Base-by-base conservation (phyloP, 2,113 vertebrate species). In the Zootoca vivipara region DNA sequence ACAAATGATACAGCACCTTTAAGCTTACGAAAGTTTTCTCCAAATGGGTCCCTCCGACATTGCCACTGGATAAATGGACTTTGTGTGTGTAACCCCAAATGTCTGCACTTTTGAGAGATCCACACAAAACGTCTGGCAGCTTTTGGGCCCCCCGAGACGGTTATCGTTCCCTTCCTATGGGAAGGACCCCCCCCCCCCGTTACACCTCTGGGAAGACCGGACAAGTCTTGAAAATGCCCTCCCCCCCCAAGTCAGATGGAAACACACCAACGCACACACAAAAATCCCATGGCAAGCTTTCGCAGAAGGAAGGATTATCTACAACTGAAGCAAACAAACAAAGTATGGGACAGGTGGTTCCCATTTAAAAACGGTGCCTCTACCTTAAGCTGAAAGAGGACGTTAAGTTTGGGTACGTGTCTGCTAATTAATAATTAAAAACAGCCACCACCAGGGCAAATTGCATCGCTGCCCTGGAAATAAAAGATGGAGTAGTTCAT, bases 251-350 rank as follows among this genome's bases (percentile, higher is more conserved):
- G 22, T 30, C 42, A 74, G 58, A 85, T 62, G 89, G 42, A 46
- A 78, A 0, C 46, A 52, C 46, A 42, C 94, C 88, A 89, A 92
- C 46, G 9, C 46, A 46, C 46, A 87, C 58, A 92, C 79, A 80
- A 85, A 81, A 89, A 85, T 10, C 79, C 83, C 84, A 88, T 30
- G 18, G 90, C 85, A 70, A 62, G 3, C 86, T 82, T 0, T 78
- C 82, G 87, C 74, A 64, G 18, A 62, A 1, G 72, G 88, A 95
- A 92, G 88, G 42, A 94, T 83, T 91, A 88, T 70, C 86, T 92
- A 88, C 83, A 10, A 85, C 78, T 35, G 7, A n/a, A 62, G 46
- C 46, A 52, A 52, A 2, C 46, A 81, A 83, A 93, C 91, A 85
- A 7, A 78, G 91, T 86, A 90, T 88, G 89, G 69, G 72, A 92